Conservation (phyloP, 2,888 invertebrate species). For the Cosmopolites sordidus region DNA sequence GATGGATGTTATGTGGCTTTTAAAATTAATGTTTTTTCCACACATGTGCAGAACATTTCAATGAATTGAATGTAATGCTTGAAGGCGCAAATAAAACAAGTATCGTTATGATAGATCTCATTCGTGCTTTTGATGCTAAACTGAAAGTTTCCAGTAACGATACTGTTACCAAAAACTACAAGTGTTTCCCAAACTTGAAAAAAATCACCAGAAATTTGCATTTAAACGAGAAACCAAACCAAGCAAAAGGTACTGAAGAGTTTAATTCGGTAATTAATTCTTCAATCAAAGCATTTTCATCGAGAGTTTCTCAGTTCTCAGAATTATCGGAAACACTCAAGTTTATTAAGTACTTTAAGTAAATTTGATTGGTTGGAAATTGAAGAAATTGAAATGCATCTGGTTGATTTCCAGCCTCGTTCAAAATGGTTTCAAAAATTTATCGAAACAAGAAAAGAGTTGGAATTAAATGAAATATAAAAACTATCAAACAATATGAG, state of each 20-base stretch:
- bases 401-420: constrained; percentile 24
- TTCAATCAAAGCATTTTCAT: constrained; percentile 4
- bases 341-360: constrained; percentile 12
- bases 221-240: constrained; percentile 1
- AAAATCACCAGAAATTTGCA: not conserved
- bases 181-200: constrained; percentile 8
- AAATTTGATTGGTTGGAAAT: constrained; percentile 1
- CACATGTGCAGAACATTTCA: constrained; percentile 14
- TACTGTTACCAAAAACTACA: constrained; percentile 13
- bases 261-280: no score
- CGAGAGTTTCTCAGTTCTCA: not conserved
- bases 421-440: constrained; percentile 28
- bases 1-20: constrained; percentile 9
- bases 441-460: constrained; percentile 25
- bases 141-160: constrained; percentile 12
- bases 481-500: constrained; percentile 14
- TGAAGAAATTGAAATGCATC: constrained; percentile 1
- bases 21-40: constrained; percentile 12
- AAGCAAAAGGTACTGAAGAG: constrained; percentile 8
- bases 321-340: constrained; percentile 8
- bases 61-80: constrained; percentile 11
- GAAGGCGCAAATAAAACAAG: constrained; percentile 13
- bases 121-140: constrained; percentile 14
- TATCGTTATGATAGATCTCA: constrained; percentile 15
- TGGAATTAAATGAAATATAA: constrained; percentile 24